Conservation (phyloP, 2,888 invertebrate genomes). For the Bruchidius siliquastri region DNA sequence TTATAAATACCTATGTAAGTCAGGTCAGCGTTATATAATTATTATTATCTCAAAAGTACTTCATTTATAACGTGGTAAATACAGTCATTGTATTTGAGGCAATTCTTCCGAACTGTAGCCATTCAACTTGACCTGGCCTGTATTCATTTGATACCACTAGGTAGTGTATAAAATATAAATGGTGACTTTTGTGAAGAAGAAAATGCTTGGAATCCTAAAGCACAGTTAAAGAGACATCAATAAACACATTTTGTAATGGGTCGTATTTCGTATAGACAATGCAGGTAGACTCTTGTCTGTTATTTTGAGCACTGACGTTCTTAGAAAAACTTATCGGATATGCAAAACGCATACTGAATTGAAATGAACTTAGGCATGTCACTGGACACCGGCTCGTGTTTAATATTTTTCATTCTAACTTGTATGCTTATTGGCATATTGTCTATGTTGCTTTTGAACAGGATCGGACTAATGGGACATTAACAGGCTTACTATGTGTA, state of each 20-base stretch:
- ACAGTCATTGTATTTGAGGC: neutral
- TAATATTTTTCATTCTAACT: conserved; percentile 29
- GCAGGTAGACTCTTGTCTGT: conserved; percentile 15
- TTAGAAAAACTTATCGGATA: conserved; percentile 38
- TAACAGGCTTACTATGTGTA: too few species aligned
- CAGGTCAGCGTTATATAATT: too few species aligned
- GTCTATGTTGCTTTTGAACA: neutral
- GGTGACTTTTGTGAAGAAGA: neutral
- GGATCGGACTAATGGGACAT: neutral
- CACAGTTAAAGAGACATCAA: neutral
- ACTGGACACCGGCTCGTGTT: conserved; percentile 30
- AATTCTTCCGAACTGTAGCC: neutral
- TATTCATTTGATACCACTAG: neutral
- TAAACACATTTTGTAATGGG: neutral
- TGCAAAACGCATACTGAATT: conserved; percentile 38
- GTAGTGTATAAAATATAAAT: neutral
- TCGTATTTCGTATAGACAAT: conserved; percentile 10
- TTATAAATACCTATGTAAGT: too few species aligned
- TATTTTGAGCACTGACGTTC: conserved; percentile 29
- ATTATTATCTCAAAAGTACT: too few species aligned
- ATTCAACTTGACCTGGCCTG: neutral
- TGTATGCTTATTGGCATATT: conserved; percentile 8
- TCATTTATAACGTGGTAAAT: too few species aligned
- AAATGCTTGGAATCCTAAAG: neutral
- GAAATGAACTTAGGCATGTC: conserved; percentile 30